phyloP scores from a whole-genome alignment of 2,888 invertebrate genomes.

The Mactromeris polynyma region DNA sequence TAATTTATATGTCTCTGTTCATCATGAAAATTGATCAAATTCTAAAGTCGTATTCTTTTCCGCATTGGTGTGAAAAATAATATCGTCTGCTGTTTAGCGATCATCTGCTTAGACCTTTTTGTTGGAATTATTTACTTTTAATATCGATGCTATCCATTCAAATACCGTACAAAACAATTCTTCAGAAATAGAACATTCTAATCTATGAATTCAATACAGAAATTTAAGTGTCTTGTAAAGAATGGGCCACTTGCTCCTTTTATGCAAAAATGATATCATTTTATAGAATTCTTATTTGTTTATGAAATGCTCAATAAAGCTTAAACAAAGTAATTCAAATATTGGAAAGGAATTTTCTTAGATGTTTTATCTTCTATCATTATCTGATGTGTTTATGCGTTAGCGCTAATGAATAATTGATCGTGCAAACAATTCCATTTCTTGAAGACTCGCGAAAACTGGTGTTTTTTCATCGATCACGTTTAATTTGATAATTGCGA shows the following conservation, averaged over 20 bases:
- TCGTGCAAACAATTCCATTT: neutral
- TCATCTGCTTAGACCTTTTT: neutral
- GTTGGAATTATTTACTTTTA: neutral
- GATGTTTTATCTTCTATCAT: neutral
- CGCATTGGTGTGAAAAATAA: neutral
- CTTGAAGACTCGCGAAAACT: constrained; percentile 18
- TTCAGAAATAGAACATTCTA: neutral
- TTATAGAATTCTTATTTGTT: neutral
- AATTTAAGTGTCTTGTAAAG: constrained; percentile 12
- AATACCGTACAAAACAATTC: neutral
- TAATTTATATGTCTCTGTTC: neutral
- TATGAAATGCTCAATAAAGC: neutral
- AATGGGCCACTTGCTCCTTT: neutral
- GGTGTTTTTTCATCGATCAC: neutral
- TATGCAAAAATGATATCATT: neutral
- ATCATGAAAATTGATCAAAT: neutral
- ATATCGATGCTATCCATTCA: neutral
- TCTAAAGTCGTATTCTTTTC: neutral
- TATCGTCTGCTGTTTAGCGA: neutral
- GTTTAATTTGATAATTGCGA: neutral
- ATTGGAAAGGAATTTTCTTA: neutral
- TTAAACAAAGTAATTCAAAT: constrained; percentile 22
- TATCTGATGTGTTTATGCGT: neutral
- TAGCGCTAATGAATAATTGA: constrained; percentile 7
- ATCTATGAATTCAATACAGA: neutral